phyloP scores from a whole-genome alignment of 2,888 invertebrate species.

The Trissolcus brochymenae region DNA sequence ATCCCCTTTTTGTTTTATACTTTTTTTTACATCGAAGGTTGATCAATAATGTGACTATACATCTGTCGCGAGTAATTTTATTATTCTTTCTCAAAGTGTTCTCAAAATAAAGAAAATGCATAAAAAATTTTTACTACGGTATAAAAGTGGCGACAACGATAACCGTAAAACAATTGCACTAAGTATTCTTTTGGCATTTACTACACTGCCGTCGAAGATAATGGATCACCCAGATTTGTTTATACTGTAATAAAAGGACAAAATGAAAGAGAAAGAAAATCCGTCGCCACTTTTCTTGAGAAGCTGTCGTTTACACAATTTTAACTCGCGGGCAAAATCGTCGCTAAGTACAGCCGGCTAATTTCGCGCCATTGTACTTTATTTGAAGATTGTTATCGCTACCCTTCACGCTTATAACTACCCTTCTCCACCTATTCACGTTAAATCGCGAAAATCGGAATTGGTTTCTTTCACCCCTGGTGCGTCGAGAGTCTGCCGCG shows the following conservation, averaged over 20 bases:
- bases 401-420: constrained; percentile 16
- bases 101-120: constrained; percentile 19
- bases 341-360: background rate
- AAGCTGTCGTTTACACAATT: constrained; percentile 18
- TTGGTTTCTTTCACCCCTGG: background rate
- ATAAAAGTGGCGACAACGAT: constrained; percentile 22
- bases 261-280: constrained; percentile 4
- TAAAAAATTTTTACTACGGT: constrained; percentile 10
- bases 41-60: background rate
- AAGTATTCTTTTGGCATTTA: constrained; percentile 38
- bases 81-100: constrained; percentile 6
- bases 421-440: background rate
- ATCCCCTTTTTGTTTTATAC: too few species aligned
- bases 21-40: too few species aligned
- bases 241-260: constrained; percentile 20
- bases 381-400: constrained; percentile 12
- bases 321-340: constrained; percentile 7
- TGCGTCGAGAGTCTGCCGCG: background rate
- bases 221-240: constrained; percentile 35
- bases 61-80: constrained; percentile 3
- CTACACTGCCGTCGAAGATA: constrained; percentile 19
- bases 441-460: constrained; percentile 2
- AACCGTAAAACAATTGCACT: constrained; percentile 40
- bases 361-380: constrained; percentile 4
- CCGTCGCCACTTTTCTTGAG: constrained; percentile 15